phyloP scores from a whole-genome alignment of 2,888 invertebrate genomes.

The Priocnemis perturbator region DNA sequence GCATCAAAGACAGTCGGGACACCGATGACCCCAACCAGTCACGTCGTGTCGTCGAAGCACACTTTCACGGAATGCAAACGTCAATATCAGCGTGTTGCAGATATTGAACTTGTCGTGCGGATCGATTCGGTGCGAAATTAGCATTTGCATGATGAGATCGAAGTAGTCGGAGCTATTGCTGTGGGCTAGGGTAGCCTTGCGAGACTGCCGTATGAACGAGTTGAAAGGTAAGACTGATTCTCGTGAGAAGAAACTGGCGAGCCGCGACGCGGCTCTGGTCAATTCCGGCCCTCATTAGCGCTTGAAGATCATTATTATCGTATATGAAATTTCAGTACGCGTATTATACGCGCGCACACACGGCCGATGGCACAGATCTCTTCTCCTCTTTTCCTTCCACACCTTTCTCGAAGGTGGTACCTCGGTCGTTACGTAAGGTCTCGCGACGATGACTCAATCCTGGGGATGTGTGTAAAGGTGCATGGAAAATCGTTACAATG shows the following conservation, averaged over 20 bases:
- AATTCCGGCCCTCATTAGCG: constrained; percentile 30
- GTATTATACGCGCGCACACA: constrained; percentile 20
- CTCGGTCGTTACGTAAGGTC: constrained; percentile 46
- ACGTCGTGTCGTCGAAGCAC: background rate
- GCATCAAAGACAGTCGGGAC: too few relatives aligned
- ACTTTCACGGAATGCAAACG: background rate
- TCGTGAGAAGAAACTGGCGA: too few relatives aligned
- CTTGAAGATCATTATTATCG: constrained; percentile 26
- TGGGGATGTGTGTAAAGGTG: constrained; percentile 43
- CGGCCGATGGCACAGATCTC: constrained; percentile 36
- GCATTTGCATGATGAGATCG: too few relatives aligned
- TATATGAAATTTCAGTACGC: constrained; percentile 44
- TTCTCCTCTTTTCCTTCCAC: constrained; percentile 20
- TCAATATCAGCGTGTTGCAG: too few relatives aligned
- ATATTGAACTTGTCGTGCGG: too few relatives aligned
- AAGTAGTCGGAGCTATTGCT: too few relatives aligned
- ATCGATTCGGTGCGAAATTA: too few relatives aligned
- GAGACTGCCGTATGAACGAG: too few relatives aligned
- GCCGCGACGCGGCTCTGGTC: too few relatives aligned
- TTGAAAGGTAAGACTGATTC: too few relatives aligned
- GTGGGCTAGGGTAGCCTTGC: too few relatives aligned
- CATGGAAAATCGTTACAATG: constrained; percentile 47
- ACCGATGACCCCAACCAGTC: too few relatives aligned
- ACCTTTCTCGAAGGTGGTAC: constrained; percentile 33
- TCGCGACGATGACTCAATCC: constrained; percentile 46